These are phyloP conservation scores for Carapus acus DNA, from an alignment of 2,797 vertebrate species.

Conservation along the genomic window DNA sequence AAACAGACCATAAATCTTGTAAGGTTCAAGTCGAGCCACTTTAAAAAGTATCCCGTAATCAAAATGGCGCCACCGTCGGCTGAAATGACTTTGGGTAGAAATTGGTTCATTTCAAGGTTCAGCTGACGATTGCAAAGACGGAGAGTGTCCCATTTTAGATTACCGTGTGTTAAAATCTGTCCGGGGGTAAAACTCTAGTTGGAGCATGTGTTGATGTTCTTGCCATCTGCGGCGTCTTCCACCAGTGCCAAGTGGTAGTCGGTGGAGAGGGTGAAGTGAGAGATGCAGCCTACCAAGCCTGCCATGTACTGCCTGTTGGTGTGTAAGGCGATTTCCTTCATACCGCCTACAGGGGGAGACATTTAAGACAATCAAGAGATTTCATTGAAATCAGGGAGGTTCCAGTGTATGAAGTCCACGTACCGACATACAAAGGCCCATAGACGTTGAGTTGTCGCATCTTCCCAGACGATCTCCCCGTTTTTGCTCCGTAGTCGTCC, in stretches of 20 bases:
- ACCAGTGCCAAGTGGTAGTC: slow-evolving; percentile 92
- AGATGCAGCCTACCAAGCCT: slow-evolving; percentile 92
- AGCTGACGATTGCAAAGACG: too few relatives aligned
- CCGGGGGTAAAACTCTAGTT: slow-evolving; percentile 68
- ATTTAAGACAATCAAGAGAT: not conserved
- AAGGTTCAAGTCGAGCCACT: slow-evolving; percentile 21
- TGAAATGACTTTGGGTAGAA: too few relatives aligned
- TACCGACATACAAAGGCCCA: slow-evolving; percentile 88
- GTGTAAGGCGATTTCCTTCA: slow-evolving; percentile 92
- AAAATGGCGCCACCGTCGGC: too few relatives aligned
- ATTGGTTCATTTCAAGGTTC: too few relatives aligned
- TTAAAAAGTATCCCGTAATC: slow-evolving; percentile 1
- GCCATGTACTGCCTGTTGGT: slow-evolving; percentile 86
- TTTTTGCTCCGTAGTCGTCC: slow-evolving; percentile 93
- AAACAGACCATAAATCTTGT: slow-evolving; percentile 17
- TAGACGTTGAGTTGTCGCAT: slow-evolving; percentile 96
- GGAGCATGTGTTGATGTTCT: slow-evolving; percentile 96
- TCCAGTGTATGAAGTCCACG: slow-evolving; percentile 37
- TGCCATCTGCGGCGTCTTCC: slow-evolving; percentile 87
- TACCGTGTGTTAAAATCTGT: not conserved
- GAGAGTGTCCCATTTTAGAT: too few relatives aligned
- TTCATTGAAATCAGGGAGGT: not conserved
- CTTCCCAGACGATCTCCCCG: slow-evolving; percentile 84
- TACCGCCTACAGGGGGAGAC: slow-evolving; percentile 77
- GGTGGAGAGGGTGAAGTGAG: slow-evolving; percentile 93